A percentile compares a stretch with the other conserved stretches of the same genome.
These are phyloP conservation scores for Coboldia fuscipes DNA, from an alignment of 1,140 invertebrate genomes.

Conservation along the genomic window DNA sequence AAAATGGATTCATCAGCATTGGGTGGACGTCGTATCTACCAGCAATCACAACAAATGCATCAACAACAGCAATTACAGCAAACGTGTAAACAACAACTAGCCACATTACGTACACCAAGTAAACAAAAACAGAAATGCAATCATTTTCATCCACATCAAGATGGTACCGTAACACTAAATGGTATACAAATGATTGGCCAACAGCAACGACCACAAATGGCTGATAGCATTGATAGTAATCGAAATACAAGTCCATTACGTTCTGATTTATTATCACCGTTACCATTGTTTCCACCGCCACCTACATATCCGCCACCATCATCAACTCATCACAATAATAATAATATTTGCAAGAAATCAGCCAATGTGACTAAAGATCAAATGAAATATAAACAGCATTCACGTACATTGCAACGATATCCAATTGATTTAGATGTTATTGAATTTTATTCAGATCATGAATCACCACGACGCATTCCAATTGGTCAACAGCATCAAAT, in stretches of 20 bases:
- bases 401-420: neutral
- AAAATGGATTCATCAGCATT: neutral
- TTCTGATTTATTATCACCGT: neutral
- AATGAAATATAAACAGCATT: neutral
- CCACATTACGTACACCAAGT: neutral
- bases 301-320: slow-evolving; percentile 1
- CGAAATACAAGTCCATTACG: too few relatives aligned
- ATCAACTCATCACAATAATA: neutral
- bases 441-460: neutral
- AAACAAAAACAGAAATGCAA: too few relatives aligned
- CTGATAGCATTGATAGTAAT: too few relatives aligned
- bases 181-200: too few relatives aligned
- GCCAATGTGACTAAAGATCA: neutral
- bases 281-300: slow-evolving; percentile 1
- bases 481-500: too few relatives aligned
- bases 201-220: too few relatives aligned
- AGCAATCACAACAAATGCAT: neutral
- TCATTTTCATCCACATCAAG: too few relatives aligned
- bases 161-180: too few relatives aligned
- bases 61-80: neutral
- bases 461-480: too few relatives aligned
- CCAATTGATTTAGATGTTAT: neutral
- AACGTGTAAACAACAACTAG: neutral
- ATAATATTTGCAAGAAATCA: neutral
- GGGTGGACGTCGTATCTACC: neutral